These are phyloP conservation scores for Pogonophryne albipinna DNA, from an alignment of 2,797 vertebrate species.

Conservation along the genomic window DNA sequence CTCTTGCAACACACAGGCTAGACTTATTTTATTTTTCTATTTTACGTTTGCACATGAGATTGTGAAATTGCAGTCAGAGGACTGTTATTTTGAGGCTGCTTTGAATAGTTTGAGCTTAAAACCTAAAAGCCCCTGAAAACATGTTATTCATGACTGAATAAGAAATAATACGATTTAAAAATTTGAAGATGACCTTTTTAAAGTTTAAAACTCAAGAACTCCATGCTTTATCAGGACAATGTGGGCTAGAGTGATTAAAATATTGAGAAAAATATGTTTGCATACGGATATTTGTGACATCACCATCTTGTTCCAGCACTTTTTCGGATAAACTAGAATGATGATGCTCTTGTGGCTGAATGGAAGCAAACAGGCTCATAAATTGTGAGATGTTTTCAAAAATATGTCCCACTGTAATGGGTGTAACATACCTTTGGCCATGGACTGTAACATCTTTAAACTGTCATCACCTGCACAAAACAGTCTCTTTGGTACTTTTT, in stretches of 20 bases:
- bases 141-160: not conserved
- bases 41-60: not conserved
- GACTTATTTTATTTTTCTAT: not conserved
- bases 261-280: not conserved
- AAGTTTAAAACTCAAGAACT: not conserved
- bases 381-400: not conserved
- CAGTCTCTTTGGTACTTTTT: not conserved
- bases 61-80: not conserved
- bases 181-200: not conserved
- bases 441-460: not conserved
- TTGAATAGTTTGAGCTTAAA: not conserved
- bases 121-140: not conserved
- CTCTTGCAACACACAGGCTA: too few species aligned
- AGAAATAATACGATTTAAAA: not conserved
- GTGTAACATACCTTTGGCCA: not conserved
- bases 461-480: not conserved
- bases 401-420: not conserved
- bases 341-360: not conserved
- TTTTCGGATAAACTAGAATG: slow-evolving; percentile 14
- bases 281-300: not conserved
- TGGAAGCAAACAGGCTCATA: too few species aligned
- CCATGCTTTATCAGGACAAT: not conserved
- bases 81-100: not conserved
- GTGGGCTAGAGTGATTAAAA: not conserved
- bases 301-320: not conserved